Percentiles rank a stretch among this genome's conserved stretches.
These are phyloP conservation scores for Danio albolineatus DNA, from an alignment of 2,797 vertebrate genomes.

Conservation along the genomic window DNA sequence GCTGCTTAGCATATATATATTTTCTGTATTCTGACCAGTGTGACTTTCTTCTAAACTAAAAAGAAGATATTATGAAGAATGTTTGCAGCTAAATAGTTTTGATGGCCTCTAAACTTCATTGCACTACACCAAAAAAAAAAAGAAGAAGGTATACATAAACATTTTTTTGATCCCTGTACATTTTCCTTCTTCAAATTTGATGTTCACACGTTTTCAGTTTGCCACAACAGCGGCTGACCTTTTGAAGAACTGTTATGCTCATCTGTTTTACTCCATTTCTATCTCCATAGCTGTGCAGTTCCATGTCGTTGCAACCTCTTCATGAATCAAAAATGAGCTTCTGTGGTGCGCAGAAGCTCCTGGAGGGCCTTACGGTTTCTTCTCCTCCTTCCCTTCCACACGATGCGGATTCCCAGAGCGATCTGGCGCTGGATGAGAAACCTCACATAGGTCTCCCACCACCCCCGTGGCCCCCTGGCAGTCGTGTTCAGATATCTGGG, in stretches of 20 bases:
- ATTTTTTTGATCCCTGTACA: too few species aligned
- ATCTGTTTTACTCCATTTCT: slow-evolving; percentile 22
- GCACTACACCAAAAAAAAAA: too few species aligned
- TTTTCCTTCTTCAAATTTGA: not conserved
- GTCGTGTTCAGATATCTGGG: slow-evolving; percentile 27
- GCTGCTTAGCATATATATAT: too few species aligned
- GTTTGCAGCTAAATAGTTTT: not conserved
- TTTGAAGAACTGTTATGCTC: not conserved
- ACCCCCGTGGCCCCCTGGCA: slow-evolving; percentile 40
- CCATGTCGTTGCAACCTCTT: slow-evolving; percentile 29
- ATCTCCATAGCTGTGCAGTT: not conserved
- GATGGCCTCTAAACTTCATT: not conserved
- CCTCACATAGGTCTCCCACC: slow-evolving; percentile 30
- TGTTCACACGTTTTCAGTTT: not conserved
- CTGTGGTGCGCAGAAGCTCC: slow-evolving; percentile 30
- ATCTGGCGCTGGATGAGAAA: slow-evolving; percentile 50
- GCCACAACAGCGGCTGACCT: slow-evolving; percentile 5
- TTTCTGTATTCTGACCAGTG: not conserved
- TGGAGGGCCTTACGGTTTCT: slow-evolving; percentile 28
- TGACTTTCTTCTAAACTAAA: not conserved
- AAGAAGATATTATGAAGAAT: not conserved
- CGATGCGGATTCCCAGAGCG: slow-evolving; percentile 41
- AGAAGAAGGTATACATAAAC: too few species aligned
- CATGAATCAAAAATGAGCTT: slow-evolving; percentile 42
- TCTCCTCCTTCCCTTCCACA: slow-evolving; percentile 40